Base-by-base conservation (phyloP, 37 sponge, comb jelly and placozoan species). In the Halisarca cf. caerulea region DNA sequence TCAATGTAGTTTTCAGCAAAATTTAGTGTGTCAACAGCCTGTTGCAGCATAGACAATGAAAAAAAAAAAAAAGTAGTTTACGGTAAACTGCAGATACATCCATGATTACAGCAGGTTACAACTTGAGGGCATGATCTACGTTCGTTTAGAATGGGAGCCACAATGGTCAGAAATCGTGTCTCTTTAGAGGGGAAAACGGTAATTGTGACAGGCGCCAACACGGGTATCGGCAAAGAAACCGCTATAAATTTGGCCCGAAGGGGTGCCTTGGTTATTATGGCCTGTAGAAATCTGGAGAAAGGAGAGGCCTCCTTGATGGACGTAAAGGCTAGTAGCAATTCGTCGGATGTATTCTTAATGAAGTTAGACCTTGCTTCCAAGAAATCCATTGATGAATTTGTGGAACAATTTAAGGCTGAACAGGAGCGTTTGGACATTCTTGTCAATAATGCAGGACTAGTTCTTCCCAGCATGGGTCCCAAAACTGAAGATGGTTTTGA, bases 181-280 rank as follows among this genome's bases (percentile, higher is more conserved):
- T 64, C 14, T 21, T 38, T 96, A 59, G 88, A 91, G 36, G 94
- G 94, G 53, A 96, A 93, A 72, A 91, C 90, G 0, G 94, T 90
- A 58, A 77, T 97, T 20, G 78, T 97, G 3, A 97, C 98, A 28
- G 98, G 98, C 1, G 93, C 87, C 0, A 97, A 97, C 83, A 87
- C 88, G 2, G 91, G 91, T 0, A 88, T 91, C 0, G 92, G 92
- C 37, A 87, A 94, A 37, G 89, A 80, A 33, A 92, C 95, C 20
- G 95, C 93, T 32, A 25, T 88, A 25, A 91, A 90, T 21, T 71
- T 97, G 24, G 89, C 96, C 70, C 30, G 61, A 21, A 75, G 96
- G 38, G 96, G 96, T 5, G 98, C 93, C 2, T 59, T 77, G 18
- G 86, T 97, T 2, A 78, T 91, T 15, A 45, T 97, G 14, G 98